Evolutionary conservation across 1,140 invertebrate genomes (phyloP), one percentile per base, ranked within the genome.

Genomic region (Atta colombica): DNA sequence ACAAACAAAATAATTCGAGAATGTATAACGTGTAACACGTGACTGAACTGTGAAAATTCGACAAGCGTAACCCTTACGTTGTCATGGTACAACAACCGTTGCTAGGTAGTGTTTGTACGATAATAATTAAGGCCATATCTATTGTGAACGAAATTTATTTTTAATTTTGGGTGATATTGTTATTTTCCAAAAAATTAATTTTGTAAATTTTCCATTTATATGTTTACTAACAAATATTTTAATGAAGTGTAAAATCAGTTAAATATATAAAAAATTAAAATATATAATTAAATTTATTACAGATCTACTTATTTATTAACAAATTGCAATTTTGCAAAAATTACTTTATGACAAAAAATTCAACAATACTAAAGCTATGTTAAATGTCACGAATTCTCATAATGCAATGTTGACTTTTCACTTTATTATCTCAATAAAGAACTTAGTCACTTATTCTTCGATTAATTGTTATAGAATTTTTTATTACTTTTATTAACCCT

Each of bases 21-120:
- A 7, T 35, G 25, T 18, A 8, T 35, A 49, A 61, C 12, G 12
- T 21, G 3, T 58, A 60, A 60, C 21, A 39, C 35, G 7, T 7
- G 2, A 4, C n/a, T 14, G 51, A 60, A 74, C 16, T 16, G n/a
- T 14, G 39, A 72, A 21, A 45, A 72, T 82, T 60, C 78, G 78
- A 61, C 69, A 31, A 74, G 28, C 66, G 2, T 35, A 81, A 63
- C 21, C 75, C 53, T 87, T 77, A 65, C 69, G 21, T 55, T 66
- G 72, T 81, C 78, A 87, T 91, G 87, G 85, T 75, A 90, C 89
- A 91, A 93, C 69, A 87, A 68, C 87, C 87, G 94, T 94, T 94
- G 94, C 93, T 94, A 94, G 89, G 93, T 81, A 75, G 71, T 92
- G 92, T 93, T 93, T 94, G 84, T 68, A 49, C 39, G 39, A 69